Conservation (phyloP, 2,888 invertebrate genomes). For the Chromoteleia sp. region DNA sequence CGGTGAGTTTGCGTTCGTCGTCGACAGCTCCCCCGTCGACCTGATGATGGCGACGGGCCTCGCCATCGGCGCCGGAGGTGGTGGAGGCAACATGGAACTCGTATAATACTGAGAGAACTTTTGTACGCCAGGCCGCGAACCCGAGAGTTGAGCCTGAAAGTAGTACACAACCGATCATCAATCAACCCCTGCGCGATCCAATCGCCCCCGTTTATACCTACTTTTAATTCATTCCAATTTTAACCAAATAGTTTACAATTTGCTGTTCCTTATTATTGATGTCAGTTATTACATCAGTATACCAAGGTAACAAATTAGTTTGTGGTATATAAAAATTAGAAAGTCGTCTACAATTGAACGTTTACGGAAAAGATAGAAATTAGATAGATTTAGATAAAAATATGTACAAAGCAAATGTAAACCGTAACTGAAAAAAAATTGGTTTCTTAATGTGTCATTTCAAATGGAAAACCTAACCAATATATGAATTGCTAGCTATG, state of each 20-base stretch:
- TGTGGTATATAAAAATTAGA: too few species aligned
- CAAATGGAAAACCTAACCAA: too few species aligned
- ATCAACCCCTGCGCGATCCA: conserved; percentile 77
- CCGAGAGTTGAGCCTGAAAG: conserved; percentile 85
- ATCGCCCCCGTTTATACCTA: conserved; percentile 42
- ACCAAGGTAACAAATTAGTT: too few species aligned
- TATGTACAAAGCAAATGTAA: too few species aligned
- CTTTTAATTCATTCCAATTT: background rate
- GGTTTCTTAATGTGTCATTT: too few species aligned
- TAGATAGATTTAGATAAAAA: too few species aligned
- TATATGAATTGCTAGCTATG: too few species aligned
- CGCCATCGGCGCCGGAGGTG: conserved; percentile 98
- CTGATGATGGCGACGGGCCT: conserved; percentile 98
- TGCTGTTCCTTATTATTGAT: background rate
- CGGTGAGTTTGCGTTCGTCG: conserved; percentile 88
- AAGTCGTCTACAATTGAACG: too few species aligned
- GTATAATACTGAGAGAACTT: conserved; percentile 93
- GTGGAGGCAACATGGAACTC: conserved; percentile 97
- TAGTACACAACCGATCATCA: conserved; percentile 83
- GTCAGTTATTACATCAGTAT: too few species aligned
- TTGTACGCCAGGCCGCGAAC: conserved; percentile 85
- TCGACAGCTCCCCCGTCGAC: conserved; percentile 90
- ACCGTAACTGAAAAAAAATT: too few species aligned
- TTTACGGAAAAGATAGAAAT: too few species aligned
- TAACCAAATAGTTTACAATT: background rate